These are phyloP conservation scores for Rhynchotus rufescens DNA, from an alignment of 2,797 vertebrate species.

Conservation along the genomic window DNA sequence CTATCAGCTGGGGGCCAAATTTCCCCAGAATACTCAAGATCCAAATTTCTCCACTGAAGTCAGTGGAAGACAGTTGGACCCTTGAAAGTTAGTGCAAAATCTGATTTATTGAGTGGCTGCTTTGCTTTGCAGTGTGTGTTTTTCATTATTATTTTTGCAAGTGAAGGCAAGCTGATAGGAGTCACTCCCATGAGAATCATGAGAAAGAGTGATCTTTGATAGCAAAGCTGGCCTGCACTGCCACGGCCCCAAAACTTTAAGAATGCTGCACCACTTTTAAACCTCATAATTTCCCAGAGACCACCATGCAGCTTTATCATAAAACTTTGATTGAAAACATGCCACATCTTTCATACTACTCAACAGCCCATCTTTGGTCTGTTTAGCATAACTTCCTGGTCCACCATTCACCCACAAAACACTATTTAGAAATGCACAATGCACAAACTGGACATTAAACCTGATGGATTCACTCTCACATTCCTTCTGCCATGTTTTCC, in stretches of 20 bases:
- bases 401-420: background rate
- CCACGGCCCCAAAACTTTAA: accelerated
- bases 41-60: background rate
- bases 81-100: background rate
- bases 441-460: background rate
- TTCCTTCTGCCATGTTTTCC: background rate
- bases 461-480: background rate
- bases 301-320: background rate
- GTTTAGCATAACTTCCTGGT: background rate
- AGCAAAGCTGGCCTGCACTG: background rate
- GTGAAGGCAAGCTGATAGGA: background rate
- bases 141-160: slow-evolving; percentile 14
- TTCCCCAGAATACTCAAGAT: background rate
- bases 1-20: background rate
- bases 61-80: accelerated
- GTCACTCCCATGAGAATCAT: background rate
- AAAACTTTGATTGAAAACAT: background rate
- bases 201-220: background rate
- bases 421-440: background rate
- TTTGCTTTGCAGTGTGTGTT: background rate
- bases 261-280: background rate
- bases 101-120: background rate
- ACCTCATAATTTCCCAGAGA: background rate
- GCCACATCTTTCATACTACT: background rate
- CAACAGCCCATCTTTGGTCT: background rate